Evolutionary conservation across 2,888 invertebrate species (phyloP).

Genomic region (Drosophila paranaensis): DNA sequence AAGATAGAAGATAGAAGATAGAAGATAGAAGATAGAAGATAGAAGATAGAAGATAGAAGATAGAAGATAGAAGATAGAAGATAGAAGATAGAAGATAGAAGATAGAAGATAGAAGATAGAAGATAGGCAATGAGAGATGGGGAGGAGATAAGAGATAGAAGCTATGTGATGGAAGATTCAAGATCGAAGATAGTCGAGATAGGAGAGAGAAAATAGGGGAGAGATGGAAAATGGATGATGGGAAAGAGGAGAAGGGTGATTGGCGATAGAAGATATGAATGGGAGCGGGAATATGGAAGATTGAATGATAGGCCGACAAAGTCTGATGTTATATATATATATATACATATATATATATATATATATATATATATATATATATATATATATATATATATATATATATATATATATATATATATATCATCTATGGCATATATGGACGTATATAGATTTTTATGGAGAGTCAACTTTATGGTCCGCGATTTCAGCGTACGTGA

Average conservation of each 20-base stretch:
- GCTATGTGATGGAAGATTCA: neutral
- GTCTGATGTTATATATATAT: neutral
- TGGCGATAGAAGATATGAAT: neutral
- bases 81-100: neutral
- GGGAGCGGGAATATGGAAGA: neutral
- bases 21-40: neutral
- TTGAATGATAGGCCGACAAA: neutral
- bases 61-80: neutral
- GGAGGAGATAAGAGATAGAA: neutral
- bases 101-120: neutral
- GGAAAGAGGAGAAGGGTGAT: neutral
- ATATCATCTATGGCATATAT: no score
- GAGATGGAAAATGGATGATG: neutral
- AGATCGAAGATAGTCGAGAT: neutral
- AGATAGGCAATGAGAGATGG: neutral
- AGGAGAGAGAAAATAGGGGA: neutral
- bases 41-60: neutral
- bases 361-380: no score
- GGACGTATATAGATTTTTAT: neutral
- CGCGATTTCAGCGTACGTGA: slow-evolving; percentile 43
- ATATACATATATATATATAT: neutral
- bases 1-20: neutral
- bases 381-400: no score
- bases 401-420: no score
- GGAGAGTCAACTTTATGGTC: slow-evolving; percentile 1